Evolutionary conservation across 1,140 invertebrate genomes (phyloP).

Genomic region (Andrena cerasifolii): DNA sequence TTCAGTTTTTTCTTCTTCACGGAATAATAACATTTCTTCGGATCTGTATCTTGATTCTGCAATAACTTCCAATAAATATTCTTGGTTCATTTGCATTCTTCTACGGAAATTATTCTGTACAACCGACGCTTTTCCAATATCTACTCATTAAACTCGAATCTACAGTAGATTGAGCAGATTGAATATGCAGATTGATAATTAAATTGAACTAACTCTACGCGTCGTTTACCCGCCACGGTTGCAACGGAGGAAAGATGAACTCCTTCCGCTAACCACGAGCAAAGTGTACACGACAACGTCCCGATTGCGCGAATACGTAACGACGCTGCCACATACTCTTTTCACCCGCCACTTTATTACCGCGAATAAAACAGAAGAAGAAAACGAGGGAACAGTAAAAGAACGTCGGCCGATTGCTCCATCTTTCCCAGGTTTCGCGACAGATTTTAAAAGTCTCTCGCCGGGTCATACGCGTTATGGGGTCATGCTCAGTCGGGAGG

Average conservation of each 20-base stretch:
- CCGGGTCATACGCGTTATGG: constrained; percentile 23
- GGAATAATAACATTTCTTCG: background rate
- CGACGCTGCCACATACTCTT: background rate
- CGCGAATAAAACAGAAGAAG: background rate
- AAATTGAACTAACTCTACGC: background rate
- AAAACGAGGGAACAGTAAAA: background rate
- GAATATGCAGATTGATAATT: too few relatives aligned
- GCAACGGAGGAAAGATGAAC: background rate
- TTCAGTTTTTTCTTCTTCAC: too few relatives aligned
- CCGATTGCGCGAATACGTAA: background rate
- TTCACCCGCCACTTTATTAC: background rate
- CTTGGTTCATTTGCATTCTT: too few relatives aligned
- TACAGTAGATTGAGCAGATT: background rate
- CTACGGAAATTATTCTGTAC: background rate
- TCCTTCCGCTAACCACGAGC: constrained; percentile 3
- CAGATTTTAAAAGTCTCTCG: constrained; percentile 2
- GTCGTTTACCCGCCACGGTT: background rate
- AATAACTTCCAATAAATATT: too few relatives aligned
- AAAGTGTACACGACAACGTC: constrained; percentile 3
- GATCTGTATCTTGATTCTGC: too few relatives aligned
- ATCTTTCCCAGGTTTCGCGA: constrained; percentile 18
- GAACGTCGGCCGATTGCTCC: constrained; percentile 3
- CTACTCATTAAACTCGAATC: background rate
- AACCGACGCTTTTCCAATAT: constrained; percentile 1
- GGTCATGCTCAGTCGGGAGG: too few relatives aligned